These are phyloP conservation scores for Metaphire vulgaris DNA, from an alignment of 1,140 invertebrate genomes.

Conservation along the genomic window DNA sequence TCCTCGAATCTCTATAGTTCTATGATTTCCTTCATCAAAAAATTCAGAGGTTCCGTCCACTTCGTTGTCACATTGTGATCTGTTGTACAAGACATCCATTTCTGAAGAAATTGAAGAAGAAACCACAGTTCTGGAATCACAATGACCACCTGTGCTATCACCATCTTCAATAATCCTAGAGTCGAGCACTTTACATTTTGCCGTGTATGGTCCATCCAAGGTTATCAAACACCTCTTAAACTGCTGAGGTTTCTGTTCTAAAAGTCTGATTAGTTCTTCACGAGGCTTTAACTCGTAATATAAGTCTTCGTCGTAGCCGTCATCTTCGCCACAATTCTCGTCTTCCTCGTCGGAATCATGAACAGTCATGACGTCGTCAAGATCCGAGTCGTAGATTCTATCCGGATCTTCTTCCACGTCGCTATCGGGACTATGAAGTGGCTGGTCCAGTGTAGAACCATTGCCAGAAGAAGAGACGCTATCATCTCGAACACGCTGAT, in stretches of 20 bases:
- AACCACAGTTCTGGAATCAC: no score
- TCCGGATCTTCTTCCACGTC: background rate
- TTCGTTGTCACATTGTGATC: no score
- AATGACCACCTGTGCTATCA: constrained; percentile 7
- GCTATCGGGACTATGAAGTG: background rate
- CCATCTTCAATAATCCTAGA: background rate
- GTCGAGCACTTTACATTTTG: constrained; percentile 12
- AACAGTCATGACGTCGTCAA: background rate
- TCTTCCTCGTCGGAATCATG: background rate
- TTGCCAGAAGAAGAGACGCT: background rate
- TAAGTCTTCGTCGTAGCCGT: background rate
- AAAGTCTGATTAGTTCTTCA: background rate
- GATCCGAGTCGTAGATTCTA: background rate
- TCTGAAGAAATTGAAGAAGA: background rate
- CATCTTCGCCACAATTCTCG: constrained; percentile 1
- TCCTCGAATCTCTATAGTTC: constrained; percentile 36
- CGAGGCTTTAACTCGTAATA: constrained; percentile 11
- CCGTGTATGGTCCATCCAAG: constrained; percentile 4
- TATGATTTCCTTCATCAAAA: background rate
- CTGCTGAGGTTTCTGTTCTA: background rate
- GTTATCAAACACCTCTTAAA: constrained; percentile 7
- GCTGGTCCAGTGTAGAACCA: background rate
- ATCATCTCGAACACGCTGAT: background rate
- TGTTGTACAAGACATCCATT: constrained; percentile 2
- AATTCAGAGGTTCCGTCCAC: background rate